Evolutionary conservation across 2,797 vertebrate genomes (phyloP), one percentile per base, ranked within the genome.

Genomic region (Bradypodion ventrale): DNA sequence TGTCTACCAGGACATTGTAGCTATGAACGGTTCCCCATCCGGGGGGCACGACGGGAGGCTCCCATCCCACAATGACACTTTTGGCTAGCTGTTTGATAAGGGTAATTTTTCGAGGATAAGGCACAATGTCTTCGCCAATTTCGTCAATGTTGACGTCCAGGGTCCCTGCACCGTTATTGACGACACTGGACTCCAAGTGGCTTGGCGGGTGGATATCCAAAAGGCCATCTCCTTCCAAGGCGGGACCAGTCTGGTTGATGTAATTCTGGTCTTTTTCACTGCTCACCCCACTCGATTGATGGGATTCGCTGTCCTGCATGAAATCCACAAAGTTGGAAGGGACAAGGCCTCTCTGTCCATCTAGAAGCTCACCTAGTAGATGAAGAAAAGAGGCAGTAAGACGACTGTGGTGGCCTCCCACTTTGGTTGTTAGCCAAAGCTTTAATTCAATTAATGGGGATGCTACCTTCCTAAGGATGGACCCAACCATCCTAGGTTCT

Each of bases 321-420:
- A 99, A 98, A 90, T 99, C 98, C 94, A 99, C 98, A 75, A 99
- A 99, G 95, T 99, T 99, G 85, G 99, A 99, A 40, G 98, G 99
- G 87, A 99, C 98, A 1, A 99, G 96, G 32, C 98, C 99, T 94
- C 98, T 94, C 89, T 98, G 98, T 75, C 99, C 99, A 9, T 99
- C 98, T 89, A 99, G 94, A 75, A 99, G 97, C 90, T 99, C 98
- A 66, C 99, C 98, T 99, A 95, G 73, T 1, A 77, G 84, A 76
- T 77, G 66, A 90, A 87, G 35, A 89, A 63, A 42, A 29, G 66
- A 0, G 52, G 15, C 21, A 5, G 15, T 46, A 65, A 46, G 12
- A 60, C 2, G 15, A 27, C n/a, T n/a, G n/a, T n/a, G n/a, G n/a
- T n/a, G n/a, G n/a, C n/a, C n/a, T n/a, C n/a, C n/a, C n/a, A n/a